Percentiles rank a stretch among this genome's conserved stretches.
phyloP scores from a whole-genome alignment of 2,113 vertebrate species.

The Turdus rufiventris region DNA sequence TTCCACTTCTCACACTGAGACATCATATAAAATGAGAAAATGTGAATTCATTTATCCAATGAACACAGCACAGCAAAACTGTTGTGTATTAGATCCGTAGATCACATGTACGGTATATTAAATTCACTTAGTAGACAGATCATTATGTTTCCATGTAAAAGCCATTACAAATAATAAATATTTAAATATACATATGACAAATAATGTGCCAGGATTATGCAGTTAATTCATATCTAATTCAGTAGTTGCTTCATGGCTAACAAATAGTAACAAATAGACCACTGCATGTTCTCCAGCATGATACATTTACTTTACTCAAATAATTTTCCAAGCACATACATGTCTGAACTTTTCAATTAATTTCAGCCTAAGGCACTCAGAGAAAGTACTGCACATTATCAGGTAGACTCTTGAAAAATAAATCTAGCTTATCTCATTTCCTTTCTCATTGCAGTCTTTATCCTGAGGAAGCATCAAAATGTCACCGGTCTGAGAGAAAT shows the following conservation, averaged over 20 bases:
- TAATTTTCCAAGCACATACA: not conserved
- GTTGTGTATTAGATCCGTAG: not conserved
- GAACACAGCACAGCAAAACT: not conserved
- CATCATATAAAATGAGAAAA: not conserved
- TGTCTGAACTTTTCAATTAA: not conserved
- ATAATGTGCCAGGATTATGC: not conserved
- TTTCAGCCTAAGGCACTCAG: not conserved
- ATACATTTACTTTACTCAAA: constrained; percentile 6
- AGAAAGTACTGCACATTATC: not conserved
- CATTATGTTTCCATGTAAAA: constrained; percentile 7
- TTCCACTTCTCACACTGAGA: not conserved
- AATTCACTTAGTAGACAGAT: not conserved
- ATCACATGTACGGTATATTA: not conserved
- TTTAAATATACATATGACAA: constrained; percentile 7
- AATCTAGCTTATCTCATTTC: not conserved
- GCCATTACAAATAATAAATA: constrained; percentile 31
- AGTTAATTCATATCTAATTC: constrained; percentile 42
- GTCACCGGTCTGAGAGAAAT: not conserved
- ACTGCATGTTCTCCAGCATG: not conserved
- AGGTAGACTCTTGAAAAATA: constrained; percentile 6
- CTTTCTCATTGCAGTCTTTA: not conserved
- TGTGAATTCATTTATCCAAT: not conserved
- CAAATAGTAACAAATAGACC: not conserved
- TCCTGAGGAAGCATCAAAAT: constrained; percentile 27
- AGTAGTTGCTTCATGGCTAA: not conserved